Evolutionary conservation across 2,888 invertebrate species (phyloP), one percentile per base, ranked within the genome.

Genomic region (Monochamus alternatus): DNA sequence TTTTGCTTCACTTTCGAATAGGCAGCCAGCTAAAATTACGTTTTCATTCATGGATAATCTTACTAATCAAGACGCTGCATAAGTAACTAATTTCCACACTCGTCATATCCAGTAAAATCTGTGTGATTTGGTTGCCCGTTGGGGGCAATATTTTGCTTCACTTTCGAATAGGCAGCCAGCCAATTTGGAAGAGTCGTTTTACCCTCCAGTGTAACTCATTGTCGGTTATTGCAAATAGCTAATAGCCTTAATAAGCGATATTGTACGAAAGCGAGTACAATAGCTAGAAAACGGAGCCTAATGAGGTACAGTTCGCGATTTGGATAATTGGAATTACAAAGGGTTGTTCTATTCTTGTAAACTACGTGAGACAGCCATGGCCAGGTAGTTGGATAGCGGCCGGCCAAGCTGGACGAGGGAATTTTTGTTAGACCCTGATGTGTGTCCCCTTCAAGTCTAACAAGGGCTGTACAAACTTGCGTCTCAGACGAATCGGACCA

Each of bases 331-430:
- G 82, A 83, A 79, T 82, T 78, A 79, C 77, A 80, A 78, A 84
- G 83, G 83, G 83, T 75, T 79, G 75, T 77, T 81, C 84, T 85
- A 85, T 86, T 86, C 85, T 85, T 82, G 75, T 82, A 82, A 84
- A 82, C 85, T 80, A 84, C 85, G 83, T 85, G 85, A 85, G 78
- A 77, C 81, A 75, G 74, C 65, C 75, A 38, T 30, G 64, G 74
- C 75, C 83, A 83, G 83, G 83, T 83, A 83, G 80, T 71, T 72
- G 72, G 76, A 69, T 79, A 78, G 80, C 80, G 80, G 74, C 69
- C 77, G 74, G 75, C 74, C 44, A 69, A 67, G 62, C 74, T 79
- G 81, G 80, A 77, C 78, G 79, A 73, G 80, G 80, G 79, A 74
- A 66, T 69, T 74, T 74, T 73, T 71, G 76, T 79, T 65, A 69